Evolutionary conservation across 1,140 invertebrate genomes (phyloP).

Genomic region (Cepaea nemoralis): DNA sequence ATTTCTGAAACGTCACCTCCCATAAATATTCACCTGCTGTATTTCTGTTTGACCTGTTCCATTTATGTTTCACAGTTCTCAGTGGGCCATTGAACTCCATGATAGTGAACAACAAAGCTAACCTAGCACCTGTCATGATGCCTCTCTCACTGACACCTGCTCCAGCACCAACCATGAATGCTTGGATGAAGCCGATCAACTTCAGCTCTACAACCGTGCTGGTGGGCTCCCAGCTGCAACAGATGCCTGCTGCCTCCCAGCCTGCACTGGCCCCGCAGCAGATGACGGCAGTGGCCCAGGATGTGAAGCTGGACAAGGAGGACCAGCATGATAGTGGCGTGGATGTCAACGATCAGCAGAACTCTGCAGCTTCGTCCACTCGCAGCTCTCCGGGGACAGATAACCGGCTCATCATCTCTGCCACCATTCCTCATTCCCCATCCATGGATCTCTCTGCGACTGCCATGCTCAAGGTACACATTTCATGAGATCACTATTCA

Average conservation of each 20-base stretch:
- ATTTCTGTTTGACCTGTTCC: no score
- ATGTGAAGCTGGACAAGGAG: conserved; percentile 64
- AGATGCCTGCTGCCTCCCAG: conserved; percentile 36
- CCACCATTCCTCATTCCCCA: conserved; percentile 2
- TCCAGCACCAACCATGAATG: conserved; percentile 81
- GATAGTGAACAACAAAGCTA: background rate
- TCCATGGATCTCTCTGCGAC: no score
- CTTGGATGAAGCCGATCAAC: conserved; percentile 87
- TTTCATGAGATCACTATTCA: no score
- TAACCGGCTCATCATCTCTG: conserved; percentile 59
- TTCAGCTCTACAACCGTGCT: conserved; percentile 39
- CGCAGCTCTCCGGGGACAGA: conserved; percentile 73
- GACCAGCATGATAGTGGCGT: conserved; percentile 75
- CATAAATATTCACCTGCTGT: no score
- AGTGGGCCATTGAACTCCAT: background rate
- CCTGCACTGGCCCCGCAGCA: background rate
- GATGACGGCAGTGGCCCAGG: conserved; percentile 40
- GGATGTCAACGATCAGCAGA: conserved; percentile 73
- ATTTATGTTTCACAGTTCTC: no score
- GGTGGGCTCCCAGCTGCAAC: no score
- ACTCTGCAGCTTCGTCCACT: conserved; percentile 72
- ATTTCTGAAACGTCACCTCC: no score
- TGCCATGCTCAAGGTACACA: no score
- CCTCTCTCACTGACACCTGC: conserved; percentile 70
- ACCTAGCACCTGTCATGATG: background rate